phyloP scores from a whole-genome alignment of 2,797 vertebrate species.

The Hippopotamyrus pictus region DNA sequence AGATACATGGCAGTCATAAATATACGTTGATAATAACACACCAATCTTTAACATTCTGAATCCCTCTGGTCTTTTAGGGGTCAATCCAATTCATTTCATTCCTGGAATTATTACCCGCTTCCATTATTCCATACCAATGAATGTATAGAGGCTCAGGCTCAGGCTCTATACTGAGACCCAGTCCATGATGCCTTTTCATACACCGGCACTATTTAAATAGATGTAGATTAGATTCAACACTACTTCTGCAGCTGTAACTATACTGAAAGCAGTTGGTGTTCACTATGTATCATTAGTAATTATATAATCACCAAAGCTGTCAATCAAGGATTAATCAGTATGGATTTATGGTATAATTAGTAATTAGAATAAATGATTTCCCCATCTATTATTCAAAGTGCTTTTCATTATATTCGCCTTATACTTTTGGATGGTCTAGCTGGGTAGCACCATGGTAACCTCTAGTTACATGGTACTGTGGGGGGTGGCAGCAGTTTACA shows the following conservation, averaged over 20 bases:
- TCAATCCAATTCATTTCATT: background rate
- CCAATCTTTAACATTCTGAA: background rate
- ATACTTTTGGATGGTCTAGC: background rate
- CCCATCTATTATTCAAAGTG: background rate
- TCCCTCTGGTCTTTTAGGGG: background rate
- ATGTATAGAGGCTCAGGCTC: background rate
- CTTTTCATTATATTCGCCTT: background rate
- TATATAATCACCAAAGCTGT: slow-evolving; percentile 14
- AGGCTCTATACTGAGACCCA: background rate
- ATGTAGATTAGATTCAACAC: background rate
- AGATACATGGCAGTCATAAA: background rate
- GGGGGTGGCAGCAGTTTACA: background rate
- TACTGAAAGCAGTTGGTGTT: slow-evolving; percentile 11
- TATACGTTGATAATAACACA: background rate
- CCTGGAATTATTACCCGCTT: too few relatives aligned
- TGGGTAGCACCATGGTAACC: background rate
- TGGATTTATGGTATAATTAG: slow-evolving; percentile 14
- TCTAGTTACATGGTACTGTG: background rate
- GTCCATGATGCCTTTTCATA: background rate
- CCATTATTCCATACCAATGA: background rate
- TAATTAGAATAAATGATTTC: slow-evolving; percentile 16
- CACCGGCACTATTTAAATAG: background rate
- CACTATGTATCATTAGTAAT: slow-evolving; percentile 8
- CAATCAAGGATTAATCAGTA: slow-evolving; percentile 10
- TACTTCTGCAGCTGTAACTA: background rate